Conservation (phyloP, 2,797 vertebrate genomes). For the Ispidina lecontei region DNA sequence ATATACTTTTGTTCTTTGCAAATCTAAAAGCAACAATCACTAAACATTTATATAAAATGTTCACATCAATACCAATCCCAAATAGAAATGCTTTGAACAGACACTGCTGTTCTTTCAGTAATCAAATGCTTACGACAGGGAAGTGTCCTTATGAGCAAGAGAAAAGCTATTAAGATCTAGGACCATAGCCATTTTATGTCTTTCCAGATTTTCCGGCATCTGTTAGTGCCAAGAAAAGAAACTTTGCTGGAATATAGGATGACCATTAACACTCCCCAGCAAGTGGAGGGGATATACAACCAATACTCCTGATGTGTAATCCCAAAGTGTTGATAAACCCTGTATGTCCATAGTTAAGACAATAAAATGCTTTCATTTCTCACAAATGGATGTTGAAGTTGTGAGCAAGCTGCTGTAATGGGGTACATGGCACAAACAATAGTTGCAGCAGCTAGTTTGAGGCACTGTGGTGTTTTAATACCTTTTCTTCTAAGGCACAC, state of each 20-base stretch:
- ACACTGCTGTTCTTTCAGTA: neutral
- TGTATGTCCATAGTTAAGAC: neutral
- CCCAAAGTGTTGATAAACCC: neutral
- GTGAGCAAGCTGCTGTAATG: neutral
- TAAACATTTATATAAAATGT: neutral
- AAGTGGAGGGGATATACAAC: neutral
- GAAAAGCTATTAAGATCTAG: neutral
- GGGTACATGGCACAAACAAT: neutral
- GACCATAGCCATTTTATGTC: neutral
- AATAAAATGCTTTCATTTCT: neutral
- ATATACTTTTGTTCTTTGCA: neutral
- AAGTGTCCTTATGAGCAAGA: neutral
- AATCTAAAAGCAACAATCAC: neutral
- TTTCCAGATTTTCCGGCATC: neutral
- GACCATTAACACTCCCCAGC: neutral
- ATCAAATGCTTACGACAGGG: neutral
- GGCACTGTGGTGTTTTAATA: neutral
- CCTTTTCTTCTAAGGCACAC: neutral
- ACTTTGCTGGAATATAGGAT: neutral
- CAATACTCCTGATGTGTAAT: neutral
- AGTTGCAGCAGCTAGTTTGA: neutral
- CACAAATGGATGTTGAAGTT: neutral
- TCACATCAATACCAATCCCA: neutral
- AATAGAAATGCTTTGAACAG: neutral
- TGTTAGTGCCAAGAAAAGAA: neutral